Evolutionary conservation across 64 coral and sea anemone species (phyloP).

Genomic region (Dendronephthya gigantea): DNA sequence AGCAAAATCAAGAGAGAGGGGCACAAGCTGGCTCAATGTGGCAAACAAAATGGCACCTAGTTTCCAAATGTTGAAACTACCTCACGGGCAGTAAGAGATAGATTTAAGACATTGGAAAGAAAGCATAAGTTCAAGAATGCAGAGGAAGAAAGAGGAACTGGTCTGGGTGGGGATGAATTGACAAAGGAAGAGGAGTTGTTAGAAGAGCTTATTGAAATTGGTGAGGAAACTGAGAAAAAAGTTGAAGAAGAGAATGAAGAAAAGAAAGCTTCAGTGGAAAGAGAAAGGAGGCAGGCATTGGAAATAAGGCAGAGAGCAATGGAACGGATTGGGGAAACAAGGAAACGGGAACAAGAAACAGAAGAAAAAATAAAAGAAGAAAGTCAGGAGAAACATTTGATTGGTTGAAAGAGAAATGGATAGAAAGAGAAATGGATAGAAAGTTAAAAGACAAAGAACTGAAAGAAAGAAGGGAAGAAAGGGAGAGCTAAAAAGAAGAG

Average conservation of each 20-base stretch:
- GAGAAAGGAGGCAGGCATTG: not conserved
- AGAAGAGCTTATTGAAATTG: slow-evolving; percentile 2
- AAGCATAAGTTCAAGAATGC: not conserved
- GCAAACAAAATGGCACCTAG: not conserved
- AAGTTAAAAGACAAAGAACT: too few relatives aligned
- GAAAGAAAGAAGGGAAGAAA: not conserved
- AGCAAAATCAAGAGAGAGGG: not conserved
- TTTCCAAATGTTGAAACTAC: not conserved
- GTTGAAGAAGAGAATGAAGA: not conserved
- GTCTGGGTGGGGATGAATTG: not conserved
- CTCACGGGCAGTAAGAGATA: not conserved
- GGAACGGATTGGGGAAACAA: not conserved
- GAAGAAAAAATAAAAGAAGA: not conserved
- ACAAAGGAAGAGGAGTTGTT: not conserved
- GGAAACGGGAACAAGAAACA: not conserved
- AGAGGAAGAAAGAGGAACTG: not conserved
- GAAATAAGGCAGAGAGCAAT: not conserved
- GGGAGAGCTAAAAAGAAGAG: not conserved
- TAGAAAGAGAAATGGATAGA: not conserved
- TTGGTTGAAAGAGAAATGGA: not conserved
- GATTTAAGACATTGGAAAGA: not conserved
- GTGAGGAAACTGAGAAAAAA: not conserved
- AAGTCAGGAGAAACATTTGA: not conserved
- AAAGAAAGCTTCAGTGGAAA: not conserved
- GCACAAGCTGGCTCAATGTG: not conserved